phyloP scores from a whole-genome alignment of 2,113 vertebrate species.

The Tricholaema leucomelas region DNA sequence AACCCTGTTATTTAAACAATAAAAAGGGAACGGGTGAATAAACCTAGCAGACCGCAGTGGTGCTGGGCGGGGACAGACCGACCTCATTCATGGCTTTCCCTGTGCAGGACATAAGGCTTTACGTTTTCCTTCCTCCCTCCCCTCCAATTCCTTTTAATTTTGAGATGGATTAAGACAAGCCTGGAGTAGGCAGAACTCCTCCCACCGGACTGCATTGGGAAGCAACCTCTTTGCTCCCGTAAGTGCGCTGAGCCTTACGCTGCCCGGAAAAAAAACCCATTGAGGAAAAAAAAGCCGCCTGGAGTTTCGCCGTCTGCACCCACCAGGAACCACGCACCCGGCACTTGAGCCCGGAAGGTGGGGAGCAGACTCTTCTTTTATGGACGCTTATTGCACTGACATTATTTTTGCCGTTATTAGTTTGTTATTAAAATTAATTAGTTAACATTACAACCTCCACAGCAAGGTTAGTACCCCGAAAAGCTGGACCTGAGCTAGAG shows the following conservation, averaged over 20 bases:
- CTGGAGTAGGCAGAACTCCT: neutral
- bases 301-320: neutral
- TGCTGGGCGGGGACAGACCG: constrained; percentile 2
- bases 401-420: neutral
- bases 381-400: neutral
- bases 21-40: neutral
- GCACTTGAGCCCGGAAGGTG: neutral
- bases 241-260: neutral
- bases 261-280: constrained; percentile 1
- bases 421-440: neutral
- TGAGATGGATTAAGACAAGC: neutral
- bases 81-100: constrained; percentile 47
- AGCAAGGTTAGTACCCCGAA: neutral
- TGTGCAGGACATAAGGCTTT: neutral
- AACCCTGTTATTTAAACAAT: neutral
- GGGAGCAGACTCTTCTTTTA: neutral
- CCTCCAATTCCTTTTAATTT: neutral
- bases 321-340: neutral
- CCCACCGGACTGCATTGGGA: neutral
- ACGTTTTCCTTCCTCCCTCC: neutral
- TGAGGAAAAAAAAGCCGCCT: neutral
- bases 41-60: neutral
- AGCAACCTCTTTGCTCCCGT: neutral
- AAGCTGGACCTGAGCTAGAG: neutral
- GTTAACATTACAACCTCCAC: neutral